Evolutionary conservation across 2,797 vertebrate species (phyloP).

Genomic region (Catamblyrhynchus diadema): DNA sequence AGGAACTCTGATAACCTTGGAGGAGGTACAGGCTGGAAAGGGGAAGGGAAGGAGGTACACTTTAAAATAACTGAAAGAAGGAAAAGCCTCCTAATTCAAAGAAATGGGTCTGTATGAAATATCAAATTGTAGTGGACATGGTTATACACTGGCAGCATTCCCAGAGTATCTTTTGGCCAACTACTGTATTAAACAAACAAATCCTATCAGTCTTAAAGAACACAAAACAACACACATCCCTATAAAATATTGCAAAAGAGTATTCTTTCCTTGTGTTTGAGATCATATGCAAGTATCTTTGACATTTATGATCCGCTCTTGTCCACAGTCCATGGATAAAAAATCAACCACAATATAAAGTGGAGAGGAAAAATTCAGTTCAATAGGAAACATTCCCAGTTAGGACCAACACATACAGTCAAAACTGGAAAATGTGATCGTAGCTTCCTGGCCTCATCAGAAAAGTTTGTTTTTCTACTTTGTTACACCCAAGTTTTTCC

Average conservation of each 20-base stretch:
- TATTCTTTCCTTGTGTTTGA: not conserved
- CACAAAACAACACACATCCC: not conserved
- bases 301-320: not conserved
- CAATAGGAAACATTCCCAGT: slow-evolving; percentile 33
- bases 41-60: not conserved
- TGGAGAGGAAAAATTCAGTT: not conserved
- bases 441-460: slow-evolving; percentile 17
- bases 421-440: slow-evolving; percentile 68
- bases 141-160: not conserved
- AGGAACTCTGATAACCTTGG: not conserved
- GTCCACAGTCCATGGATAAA: not conserved
- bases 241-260: not conserved
- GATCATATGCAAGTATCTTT: not conserved
- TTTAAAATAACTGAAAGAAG: not conserved
- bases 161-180: not conserved
- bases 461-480: slow-evolving; percentile 63
- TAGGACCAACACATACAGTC: slow-evolving; percentile 6
- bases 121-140: not conserved
- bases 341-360: not conserved
- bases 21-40: not conserved
- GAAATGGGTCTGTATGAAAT: not conserved
- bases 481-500: slow-evolving; percentile 71
- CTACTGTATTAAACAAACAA: not conserved
- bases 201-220: not conserved
- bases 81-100: not conserved